Evolutionary conservation across 2,113 vertebrate genomes (phyloP).

Genomic region (Apteryx mantelli): DNA sequence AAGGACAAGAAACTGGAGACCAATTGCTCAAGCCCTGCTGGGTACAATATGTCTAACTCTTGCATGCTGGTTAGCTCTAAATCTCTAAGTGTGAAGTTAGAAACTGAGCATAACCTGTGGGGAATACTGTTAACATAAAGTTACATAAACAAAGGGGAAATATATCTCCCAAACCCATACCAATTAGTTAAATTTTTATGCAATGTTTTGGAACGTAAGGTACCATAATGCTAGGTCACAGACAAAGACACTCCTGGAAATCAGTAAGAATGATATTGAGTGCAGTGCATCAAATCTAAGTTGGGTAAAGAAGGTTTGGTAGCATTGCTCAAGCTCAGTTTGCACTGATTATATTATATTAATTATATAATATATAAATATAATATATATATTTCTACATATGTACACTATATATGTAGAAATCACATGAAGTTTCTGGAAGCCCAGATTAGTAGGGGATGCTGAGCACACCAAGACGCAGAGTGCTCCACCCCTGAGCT

Average conservation of each 20-base stretch:
- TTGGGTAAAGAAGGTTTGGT: background rate
- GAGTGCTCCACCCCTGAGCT: background rate
- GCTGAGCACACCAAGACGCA: background rate
- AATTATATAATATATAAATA: background rate
- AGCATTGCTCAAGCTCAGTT: background rate
- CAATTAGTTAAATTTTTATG: background rate
- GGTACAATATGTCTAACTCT: background rate
- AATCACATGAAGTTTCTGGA: background rate
- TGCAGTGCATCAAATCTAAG: background rate
- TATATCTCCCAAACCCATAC: background rate
- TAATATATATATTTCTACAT: too few relatives aligned
- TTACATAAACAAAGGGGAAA: background rate
- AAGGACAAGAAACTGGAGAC: slow-evolving; percentile 11
- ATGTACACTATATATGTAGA: background rate
- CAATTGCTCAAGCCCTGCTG: background rate
- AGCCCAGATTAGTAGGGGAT: background rate
- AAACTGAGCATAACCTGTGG: background rate
- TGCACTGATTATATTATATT: background rate
- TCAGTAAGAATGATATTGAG: background rate
- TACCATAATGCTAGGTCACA: background rate
- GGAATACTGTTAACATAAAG: background rate
- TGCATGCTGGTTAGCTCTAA: background rate
- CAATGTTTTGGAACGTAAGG: background rate
- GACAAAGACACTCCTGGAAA: background rate
- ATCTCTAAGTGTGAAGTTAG: background rate